A percentile compares a stretch with the other conserved stretches of the same genome.
These are phyloP conservation scores for Scotopteryx bipunctaria DNA, from an alignment of 2,888 invertebrate species.

Conservation along the genomic window DNA sequence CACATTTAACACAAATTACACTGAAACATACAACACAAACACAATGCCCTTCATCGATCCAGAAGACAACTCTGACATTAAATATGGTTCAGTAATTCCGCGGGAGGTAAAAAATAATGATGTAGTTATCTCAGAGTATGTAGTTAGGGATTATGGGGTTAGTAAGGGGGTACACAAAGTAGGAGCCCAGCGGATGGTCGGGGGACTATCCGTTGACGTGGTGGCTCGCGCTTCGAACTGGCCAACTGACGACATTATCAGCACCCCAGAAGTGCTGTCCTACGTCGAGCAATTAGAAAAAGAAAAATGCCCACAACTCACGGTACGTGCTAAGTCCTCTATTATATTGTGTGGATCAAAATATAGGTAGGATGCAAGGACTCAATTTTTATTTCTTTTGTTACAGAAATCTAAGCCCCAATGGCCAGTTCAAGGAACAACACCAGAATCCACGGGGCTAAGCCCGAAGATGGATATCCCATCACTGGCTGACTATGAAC, in stretches of 20 bases:
- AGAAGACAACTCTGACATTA: slow-evolving; percentile 70
- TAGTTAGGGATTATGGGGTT: slow-evolving; percentile 50
- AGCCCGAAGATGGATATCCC: slow-evolving; percentile 48
- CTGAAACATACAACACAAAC: slow-evolving; percentile 51
- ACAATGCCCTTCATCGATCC: slow-evolving; percentile 69
- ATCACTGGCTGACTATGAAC: slow-evolving; percentile 61
- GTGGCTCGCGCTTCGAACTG: slow-evolving; percentile 51
- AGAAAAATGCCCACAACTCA: slow-evolving; percentile 56
- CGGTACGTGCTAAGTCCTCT: slow-evolving; percentile 54
- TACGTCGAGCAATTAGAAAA: slow-evolving; percentile 75
- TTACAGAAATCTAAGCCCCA: slow-evolving; percentile 51
- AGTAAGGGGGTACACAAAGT: slow-evolving; percentile 37
- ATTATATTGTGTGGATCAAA: too few relatives aligned
- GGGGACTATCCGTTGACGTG: slow-evolving; percentile 62
- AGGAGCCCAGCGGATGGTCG: slow-evolving; percentile 39
- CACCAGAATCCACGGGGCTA: slow-evolving; percentile 37
- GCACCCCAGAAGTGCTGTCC: slow-evolving; percentile 75
- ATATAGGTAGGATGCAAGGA: too few relatives aligned
- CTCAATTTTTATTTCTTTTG: slow-evolving; percentile 26
- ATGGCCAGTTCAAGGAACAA: slow-evolving; percentile 46
- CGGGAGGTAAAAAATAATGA: slow-evolving; percentile 68
- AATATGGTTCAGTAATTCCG: slow-evolving; percentile 65
- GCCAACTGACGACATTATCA: slow-evolving; percentile 60
- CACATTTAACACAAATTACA: slow-evolving; percentile 53
- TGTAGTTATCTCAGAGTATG: slow-evolving; percentile 60